These are phyloP conservation scores for Nomada fabriciana DNA, from an alignment of 2,888 invertebrate genomes.

Conservation along the genomic window DNA sequence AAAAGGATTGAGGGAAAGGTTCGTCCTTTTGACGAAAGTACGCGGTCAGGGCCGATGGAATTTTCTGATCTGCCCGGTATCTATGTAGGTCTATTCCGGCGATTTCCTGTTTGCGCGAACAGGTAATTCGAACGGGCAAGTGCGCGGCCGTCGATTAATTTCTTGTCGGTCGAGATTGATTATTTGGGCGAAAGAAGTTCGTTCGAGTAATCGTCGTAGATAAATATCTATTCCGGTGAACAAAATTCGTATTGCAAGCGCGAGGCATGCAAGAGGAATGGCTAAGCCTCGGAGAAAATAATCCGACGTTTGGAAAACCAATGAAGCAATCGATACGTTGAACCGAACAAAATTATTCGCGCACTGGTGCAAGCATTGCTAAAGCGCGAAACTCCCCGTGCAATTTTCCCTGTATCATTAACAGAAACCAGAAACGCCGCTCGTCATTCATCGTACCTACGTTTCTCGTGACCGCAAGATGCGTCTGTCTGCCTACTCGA, in stretches of 20 bases:
- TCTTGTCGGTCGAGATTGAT: no score
- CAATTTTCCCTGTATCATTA: slow-evolving; percentile 20
- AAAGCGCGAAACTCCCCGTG: neutral
- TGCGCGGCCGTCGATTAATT: no score
- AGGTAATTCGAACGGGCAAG: no score
- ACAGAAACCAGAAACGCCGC: slow-evolving; percentile 17
- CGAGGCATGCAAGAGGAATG: neutral
- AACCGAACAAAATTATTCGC: neutral
- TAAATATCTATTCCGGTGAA: no score
- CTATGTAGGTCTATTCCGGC: no score
- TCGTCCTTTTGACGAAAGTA: neutral
- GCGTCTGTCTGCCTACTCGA: neutral
- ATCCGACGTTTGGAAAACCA: neutral
- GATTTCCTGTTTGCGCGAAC: no score
- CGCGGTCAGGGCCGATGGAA: no score
- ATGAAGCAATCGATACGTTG: neutral
- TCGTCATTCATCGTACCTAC: slow-evolving; percentile 8
- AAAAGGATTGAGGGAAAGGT: neutral
- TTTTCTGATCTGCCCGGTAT: no score
- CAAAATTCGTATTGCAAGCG: no score
- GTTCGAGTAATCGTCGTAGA: no score
- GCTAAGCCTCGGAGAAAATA: neutral
- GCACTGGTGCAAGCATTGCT: neutral
- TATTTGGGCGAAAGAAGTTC: no score
- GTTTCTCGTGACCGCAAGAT: slow-evolving; percentile 19